These are phyloP conservation scores for Bradysia coprophila DNA, from an alignment of 1,140 invertebrate species.

Conservation along the genomic window DNA sequence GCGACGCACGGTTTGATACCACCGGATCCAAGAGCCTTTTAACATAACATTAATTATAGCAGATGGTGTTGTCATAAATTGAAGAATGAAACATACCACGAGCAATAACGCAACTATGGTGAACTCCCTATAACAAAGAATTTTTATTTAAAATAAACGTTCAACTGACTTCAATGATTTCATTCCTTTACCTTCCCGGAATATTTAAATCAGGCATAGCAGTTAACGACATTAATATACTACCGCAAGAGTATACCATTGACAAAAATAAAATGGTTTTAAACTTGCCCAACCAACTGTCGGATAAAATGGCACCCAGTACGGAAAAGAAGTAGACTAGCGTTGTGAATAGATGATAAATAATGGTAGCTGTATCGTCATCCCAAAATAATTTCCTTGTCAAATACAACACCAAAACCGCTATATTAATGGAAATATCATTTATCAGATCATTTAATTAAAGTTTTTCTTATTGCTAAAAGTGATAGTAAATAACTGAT, in stretches of 20 bases:
- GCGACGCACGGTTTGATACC: constrained; percentile 74
- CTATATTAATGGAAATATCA: too few relatives aligned
- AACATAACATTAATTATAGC: constrained; percentile 30
- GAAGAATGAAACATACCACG: too few relatives aligned
- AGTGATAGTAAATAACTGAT: too few relatives aligned
- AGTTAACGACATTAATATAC: constrained; percentile 36
- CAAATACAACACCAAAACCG: constrained; percentile 66
- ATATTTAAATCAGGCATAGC: constrained; percentile 25
- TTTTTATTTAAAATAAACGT: too few relatives aligned
- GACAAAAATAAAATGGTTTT: constrained; percentile 54
- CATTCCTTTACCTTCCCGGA: too few relatives aligned
- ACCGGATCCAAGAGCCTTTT: constrained; percentile 54
- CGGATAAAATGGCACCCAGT: constrained; percentile 72
- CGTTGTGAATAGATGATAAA: constrained; percentile 68
- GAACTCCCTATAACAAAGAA: too few relatives aligned
- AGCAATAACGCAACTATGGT: too few relatives aligned
- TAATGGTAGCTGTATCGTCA: constrained; percentile 48
- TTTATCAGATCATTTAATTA: too few relatives aligned
- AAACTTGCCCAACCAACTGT: constrained; percentile 73
- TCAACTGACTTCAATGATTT: too few relatives aligned
- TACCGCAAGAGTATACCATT: constrained; percentile 50
- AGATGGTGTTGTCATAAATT: constrained; percentile 21
- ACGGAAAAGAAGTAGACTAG: constrained; percentile 77
- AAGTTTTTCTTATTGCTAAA: too few relatives aligned
- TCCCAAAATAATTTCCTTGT: constrained; percentile 40